Evolutionary conservation across 1,140 invertebrate species (phyloP).

Genomic region (Harlomillsia oculata): DNA sequence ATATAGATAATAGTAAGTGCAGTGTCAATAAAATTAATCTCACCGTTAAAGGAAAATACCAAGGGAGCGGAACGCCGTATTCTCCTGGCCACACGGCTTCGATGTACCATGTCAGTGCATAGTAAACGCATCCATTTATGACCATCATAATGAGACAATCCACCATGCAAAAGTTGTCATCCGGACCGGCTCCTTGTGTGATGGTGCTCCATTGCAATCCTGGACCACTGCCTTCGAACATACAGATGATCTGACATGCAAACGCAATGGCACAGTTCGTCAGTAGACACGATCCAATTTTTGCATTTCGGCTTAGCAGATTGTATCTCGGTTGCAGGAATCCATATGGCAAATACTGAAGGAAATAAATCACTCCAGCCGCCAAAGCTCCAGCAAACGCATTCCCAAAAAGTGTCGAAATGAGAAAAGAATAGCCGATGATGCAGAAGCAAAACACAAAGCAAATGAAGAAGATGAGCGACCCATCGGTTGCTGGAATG

Average conservation of each 20-base stretch:
- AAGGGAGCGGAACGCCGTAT: constrained; percentile 42
- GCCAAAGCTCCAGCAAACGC: constrained; percentile 62
- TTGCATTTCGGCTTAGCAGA: constrained; percentile 43
- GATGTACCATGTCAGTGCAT: constrained; percentile 53
- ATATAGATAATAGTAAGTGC: too few species aligned
- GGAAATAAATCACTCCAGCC: constrained; percentile 59
- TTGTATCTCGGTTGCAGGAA: constrained; percentile 55
- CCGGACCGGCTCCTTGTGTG: constrained; percentile 53
- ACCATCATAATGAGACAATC: constrained; percentile 57
- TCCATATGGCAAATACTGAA: constrained; percentile 59
- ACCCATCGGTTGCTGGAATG: constrained; percentile 48
- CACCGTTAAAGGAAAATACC: constrained; percentile 44
- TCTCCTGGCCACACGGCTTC: constrained; percentile 44
- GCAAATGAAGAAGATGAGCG: constrained; percentile 50
- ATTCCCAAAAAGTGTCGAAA: constrained; percentile 48
- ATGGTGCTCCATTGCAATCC: constrained; percentile 69
- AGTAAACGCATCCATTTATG: constrained; percentile 54
- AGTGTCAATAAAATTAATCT: constrained; percentile 3
- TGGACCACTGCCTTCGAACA: constrained; percentile 51
- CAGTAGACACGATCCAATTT: constrained; percentile 52
- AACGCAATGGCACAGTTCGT: constrained; percentile 67
- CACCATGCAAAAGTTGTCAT: constrained; percentile 59
- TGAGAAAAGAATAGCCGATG: constrained; percentile 56
- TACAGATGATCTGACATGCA: constrained; percentile 56
- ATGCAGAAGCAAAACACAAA: constrained; percentile 49